These are phyloP conservation scores for Herminia tarsipennalis DNA, from an alignment of 2,888 invertebrate species.

Conservation along the genomic window DNA sequence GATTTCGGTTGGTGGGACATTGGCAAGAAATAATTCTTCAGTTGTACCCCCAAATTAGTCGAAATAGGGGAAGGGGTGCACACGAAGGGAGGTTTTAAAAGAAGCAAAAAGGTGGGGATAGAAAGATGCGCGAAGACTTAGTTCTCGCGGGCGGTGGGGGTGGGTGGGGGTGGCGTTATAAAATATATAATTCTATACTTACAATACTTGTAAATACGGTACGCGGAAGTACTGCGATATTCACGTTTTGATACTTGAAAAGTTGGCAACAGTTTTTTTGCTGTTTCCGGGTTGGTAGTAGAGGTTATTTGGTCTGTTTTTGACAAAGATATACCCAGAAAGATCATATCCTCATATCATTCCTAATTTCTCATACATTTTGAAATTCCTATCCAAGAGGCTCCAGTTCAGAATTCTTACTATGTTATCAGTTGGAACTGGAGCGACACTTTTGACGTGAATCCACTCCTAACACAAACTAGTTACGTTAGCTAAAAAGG, in stretches of 20 bases:
- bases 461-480: too few relatives aligned
- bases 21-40: slow-evolving; percentile 84
- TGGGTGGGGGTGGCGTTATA: slow-evolving; percentile 75
- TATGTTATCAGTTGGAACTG: too few relatives aligned
- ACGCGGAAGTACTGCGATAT: slow-evolving; percentile 76
- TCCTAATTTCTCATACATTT: too few relatives aligned
- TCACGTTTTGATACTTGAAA: slow-evolving; percentile 59
- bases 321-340: too few relatives aligned
- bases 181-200: slow-evolving; percentile 86
- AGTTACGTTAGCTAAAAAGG: too few relatives aligned
- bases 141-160: slow-evolving; percentile 76
- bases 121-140: slow-evolving; percentile 86
- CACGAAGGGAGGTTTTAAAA: slow-evolving; percentile 85
- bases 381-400: too few relatives aligned
- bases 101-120: slow-evolving; percentile 85
- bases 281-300: background rate
- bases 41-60: slow-evolving; percentile 86
- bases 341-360: too few relatives aligned
- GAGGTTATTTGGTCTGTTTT: too few relatives aligned
- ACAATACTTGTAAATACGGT: slow-evolving; percentile 86
- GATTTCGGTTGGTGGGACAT: slow-evolving; percentile 53
- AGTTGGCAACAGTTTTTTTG: slow-evolving; percentile 26
- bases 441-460: too few relatives aligned
- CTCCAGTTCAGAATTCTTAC: too few relatives aligned
- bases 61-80: slow-evolving; percentile 85